Percentiles rank a stretch among this genome's conserved stretches.
These are phyloP conservation scores for Isichthys henryi DNA, from an alignment of 2,113 vertebrate genomes.

Conservation along the genomic window DNA sequence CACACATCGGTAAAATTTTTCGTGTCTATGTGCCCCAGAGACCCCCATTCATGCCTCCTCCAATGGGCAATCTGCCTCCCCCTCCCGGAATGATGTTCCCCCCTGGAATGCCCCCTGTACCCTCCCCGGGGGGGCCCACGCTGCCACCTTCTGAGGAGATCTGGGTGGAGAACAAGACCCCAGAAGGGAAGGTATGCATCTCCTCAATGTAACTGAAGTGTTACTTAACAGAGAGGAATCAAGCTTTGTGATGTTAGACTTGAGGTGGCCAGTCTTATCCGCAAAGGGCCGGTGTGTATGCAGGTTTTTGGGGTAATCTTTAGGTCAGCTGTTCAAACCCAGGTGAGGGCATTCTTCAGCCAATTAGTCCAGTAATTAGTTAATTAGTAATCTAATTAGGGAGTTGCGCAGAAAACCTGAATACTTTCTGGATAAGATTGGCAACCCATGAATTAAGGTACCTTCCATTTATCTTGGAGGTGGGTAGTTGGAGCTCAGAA, in stretches of 20 bases:
- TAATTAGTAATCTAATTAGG: background rate
- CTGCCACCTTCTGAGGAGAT: conserved; percentile 74
- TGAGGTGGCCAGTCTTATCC: background rate
- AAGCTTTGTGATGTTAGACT: background rate
- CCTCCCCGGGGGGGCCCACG: conserved; percentile 60
- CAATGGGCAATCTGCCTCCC: conserved; percentile 75
- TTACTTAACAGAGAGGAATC: background rate
- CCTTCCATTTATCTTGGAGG: background rate
- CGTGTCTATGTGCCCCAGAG: conserved; percentile 46
- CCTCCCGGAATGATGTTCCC: conserved; percentile 79
- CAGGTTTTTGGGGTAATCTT: background rate
- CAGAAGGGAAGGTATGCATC: conserved; percentile 72
- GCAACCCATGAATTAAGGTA: background rate
- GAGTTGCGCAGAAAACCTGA: background rate
- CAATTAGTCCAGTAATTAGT: background rate
- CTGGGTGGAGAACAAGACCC: conserved; percentile 85
- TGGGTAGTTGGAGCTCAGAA: background rate
- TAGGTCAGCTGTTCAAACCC: background rate
- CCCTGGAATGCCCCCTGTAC: conserved; percentile 68
- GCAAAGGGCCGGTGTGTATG: background rate
- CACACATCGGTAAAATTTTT: background rate
- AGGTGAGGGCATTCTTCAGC: background rate
- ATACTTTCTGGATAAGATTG: background rate
- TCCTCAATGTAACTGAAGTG: background rate
- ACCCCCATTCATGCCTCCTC: conserved; percentile 82